Conservation (phyloP, 2,797 vertebrate genomes). For the Hybognathus amarus region DNA sequence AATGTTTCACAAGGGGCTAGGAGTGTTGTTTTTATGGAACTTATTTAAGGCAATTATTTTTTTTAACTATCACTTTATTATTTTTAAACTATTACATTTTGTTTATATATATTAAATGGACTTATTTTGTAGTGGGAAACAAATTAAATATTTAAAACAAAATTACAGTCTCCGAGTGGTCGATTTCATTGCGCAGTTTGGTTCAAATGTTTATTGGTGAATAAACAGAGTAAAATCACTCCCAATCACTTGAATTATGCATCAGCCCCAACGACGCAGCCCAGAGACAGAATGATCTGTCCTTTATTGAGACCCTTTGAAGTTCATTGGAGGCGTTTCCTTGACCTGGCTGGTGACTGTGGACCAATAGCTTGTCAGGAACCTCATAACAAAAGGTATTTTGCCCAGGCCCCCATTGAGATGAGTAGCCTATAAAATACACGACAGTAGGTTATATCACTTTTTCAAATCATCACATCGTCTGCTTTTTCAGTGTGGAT, state of each 20-base stretch:
- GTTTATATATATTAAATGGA: constrained; percentile 43
- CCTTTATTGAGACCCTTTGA: constrained; percentile 71
- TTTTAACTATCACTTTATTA: constrained; percentile 3
- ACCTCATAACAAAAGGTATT: constrained; percentile 54
- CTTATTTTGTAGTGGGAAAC: constrained; percentile 56
- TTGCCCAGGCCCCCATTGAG: constrained; percentile 57
- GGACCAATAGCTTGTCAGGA: constrained; percentile 56
- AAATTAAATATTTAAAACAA: constrained; percentile 75
- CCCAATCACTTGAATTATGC: constrained; percentile 51
- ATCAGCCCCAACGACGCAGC: constrained; percentile 47
- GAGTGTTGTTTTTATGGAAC: constrained; percentile 35
- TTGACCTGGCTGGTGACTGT: constrained; percentile 43
- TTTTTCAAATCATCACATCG: background rate
- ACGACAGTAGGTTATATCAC: background rate
- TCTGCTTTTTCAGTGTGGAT: constrained; percentile 17
- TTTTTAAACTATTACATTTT: constrained; percentile 19
- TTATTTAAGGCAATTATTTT: constrained; percentile 51
- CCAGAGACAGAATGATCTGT: constrained; percentile 62
- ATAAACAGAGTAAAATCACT: constrained; percentile 46
- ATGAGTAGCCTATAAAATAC: constrained; percentile 50
- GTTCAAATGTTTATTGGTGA: constrained; percentile 67
- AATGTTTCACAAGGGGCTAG: constrained; percentile 34
- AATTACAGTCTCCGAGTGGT: constrained; percentile 46
- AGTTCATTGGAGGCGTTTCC: constrained; percentile 78
- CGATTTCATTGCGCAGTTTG: constrained; percentile 3